A percentile compares a stretch with the other conserved stretches of the same genome.
Conservation (phyloP, 2,113 vertebrate genomes). For the Aspidoscelis tigris region DNA sequence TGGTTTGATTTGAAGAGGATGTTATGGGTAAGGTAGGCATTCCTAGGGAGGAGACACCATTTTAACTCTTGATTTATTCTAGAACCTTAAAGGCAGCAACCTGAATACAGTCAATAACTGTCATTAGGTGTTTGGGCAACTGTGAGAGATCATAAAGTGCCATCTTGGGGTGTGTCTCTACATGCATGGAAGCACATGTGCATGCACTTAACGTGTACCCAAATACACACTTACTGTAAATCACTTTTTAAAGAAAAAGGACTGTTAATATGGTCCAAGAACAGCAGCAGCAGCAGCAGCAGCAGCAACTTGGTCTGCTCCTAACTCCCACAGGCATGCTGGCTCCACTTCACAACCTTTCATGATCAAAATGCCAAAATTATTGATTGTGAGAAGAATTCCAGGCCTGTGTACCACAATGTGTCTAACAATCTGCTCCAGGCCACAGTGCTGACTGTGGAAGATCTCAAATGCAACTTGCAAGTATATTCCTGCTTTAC, state of each 20-base stretch:
- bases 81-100: not conserved
- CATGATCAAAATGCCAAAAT: not conserved
- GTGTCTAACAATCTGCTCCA: not conserved
- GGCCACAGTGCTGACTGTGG: not conserved
- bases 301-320: not conserved
- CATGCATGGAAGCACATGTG: not conserved
- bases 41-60: not conserved
- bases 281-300: too few species aligned
- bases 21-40: not conserved
- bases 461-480: not conserved
- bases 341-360: not conserved
- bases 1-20: not conserved
- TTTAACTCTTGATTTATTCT: not conserved
- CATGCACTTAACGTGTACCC: not conserved
- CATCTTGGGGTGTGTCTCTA: not conserved
- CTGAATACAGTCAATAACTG: not conserved
- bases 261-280: too few species aligned
- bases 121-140: not conserved
- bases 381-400: not conserved
- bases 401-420: not conserved
- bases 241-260: too few species aligned
- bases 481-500: not conserved
- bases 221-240: too few species aligned
- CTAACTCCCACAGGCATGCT: not conserved
- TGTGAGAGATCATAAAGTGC: not conserved